A percentile compares a stretch with the other conserved stretches of the same genome.
phyloP scores from a whole-genome alignment of 2,113 vertebrate genomes.

The Sceloporus tristichus region DNA sequence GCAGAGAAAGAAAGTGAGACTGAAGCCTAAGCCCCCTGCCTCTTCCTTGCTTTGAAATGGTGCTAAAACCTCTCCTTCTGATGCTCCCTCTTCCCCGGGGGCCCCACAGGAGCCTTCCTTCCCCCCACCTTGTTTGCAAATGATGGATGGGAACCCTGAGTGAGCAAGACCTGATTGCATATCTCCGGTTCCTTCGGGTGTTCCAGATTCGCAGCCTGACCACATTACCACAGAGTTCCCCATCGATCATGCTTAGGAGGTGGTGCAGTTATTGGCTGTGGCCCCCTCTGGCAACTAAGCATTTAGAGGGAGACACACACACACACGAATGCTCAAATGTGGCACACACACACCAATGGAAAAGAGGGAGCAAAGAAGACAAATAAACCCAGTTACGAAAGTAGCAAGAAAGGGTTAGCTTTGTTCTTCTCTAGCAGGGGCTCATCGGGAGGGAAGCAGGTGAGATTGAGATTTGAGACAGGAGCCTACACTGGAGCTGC shows the following conservation, averaged over 20 bases:
- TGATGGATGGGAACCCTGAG: constrained; percentile 27
- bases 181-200: constrained; percentile 13
- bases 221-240: neutral
- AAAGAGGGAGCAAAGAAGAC: neutral
- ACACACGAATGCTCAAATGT: neutral
- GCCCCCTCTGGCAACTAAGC: constrained; percentile 33
- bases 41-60: neutral
- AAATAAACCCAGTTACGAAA: neutral
- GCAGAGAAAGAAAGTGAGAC: neutral
- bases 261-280: constrained; percentile 22
- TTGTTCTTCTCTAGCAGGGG: neutral
- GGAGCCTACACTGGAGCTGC: neutral
- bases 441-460: no score
- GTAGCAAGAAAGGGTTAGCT: neutral
- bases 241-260: constrained; percentile 41
- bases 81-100: neutral
- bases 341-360: neutral
- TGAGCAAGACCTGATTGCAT: neutral
- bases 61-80: neutral
- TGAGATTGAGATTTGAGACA: no score
- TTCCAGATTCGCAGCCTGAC: constrained; percentile 14
- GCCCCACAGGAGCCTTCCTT: neutral
- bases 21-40: neutral
- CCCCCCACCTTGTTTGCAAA: neutral
- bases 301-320: constrained; percentile 11